phyloP scores from a whole-genome alignment of 2,888 invertebrate genomes.

The Hylaea fasciaria region DNA sequence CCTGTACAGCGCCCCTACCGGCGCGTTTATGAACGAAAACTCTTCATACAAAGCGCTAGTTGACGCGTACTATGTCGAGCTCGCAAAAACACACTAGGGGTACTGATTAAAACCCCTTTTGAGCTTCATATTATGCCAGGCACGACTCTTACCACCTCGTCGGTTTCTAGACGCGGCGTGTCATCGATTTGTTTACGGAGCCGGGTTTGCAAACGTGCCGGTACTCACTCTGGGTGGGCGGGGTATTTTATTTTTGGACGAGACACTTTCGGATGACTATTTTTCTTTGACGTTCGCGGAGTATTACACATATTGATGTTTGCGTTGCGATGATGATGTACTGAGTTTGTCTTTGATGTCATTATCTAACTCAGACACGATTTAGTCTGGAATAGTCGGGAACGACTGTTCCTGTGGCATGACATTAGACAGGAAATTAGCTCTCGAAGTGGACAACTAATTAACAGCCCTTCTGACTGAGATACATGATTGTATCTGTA shows the following conservation, averaged over 20 bases:
- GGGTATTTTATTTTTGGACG: conserved; percentile 46
- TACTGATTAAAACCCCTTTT: background rate
- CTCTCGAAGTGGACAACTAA: too few species aligned
- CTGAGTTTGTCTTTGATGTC: background rate
- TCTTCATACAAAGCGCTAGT: too few species aligned
- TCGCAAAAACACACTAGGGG: too few species aligned
- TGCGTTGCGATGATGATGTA: background rate
- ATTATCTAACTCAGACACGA: background rate
- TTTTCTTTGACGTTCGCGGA: conserved; percentile 8
- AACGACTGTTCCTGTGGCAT: too few species aligned
- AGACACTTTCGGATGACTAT: conserved; percentile 21
- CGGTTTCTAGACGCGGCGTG: conserved; percentile 1
- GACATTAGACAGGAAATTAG: too few species aligned
- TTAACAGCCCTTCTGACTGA: too few species aligned
- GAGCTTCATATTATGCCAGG: background rate
- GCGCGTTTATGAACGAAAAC: too few species aligned
- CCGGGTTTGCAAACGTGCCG: conserved; percentile 17
- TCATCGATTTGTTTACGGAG: conserved; percentile 56
- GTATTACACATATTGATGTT: background rate
- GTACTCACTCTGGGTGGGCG: conserved; percentile 47
- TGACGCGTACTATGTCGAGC: too few species aligned
- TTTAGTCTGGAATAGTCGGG: too few species aligned
- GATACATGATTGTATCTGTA: too few species aligned
- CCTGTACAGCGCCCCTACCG: too few species aligned
- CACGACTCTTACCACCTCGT: background rate